Base-by-base conservation (phyloP, 2,888 invertebrate species). In the Sphinx pinastri region DNA sequence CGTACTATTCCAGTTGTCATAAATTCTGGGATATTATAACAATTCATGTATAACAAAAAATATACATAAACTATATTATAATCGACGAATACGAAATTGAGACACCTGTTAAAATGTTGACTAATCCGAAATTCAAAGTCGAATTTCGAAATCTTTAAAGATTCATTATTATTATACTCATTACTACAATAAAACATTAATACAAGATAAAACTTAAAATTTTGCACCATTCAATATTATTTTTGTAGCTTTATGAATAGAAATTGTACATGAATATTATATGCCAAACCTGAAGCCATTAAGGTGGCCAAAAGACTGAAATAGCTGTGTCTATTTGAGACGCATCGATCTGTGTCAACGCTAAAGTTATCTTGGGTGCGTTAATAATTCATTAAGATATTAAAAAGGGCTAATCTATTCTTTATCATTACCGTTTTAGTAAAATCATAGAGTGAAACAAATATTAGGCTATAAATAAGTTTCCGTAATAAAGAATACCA, bases 281-380 rank as follows among this genome's bases (percentile, higher is more conserved):
- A 38, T 38, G 81, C 81, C 91, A 92, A 25, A 2, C 25, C 25
- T 25, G 25, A 25, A 63, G 19, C 92, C 91, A 92, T 84, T 87
- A 84, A 86, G 83, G 81, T 81, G 19, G 19, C 49, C 82, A 82
- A 76, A 81, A 74, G 84, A 86, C 88, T 84, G 83, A 91, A 93
- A 93, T 93, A 93, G 88, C 84, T 71, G 78, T 78, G 80, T 85
- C 88, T 89, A 63, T 91, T 88, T 83, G 84, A 81, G 86, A 83
- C 77, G 74, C 85, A 77, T 86, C 85, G 86, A 93, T 91, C 88
- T 93, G 88, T 93, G 93, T 92, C 93, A 92, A 88, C 92, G 85
- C 86, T 76, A 77, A 79, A 81, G 84, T 85, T 87, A 90, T 91
- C 88, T 87, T 88, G 81, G 81, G 78, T 81, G 76, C 77, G 78